These are phyloP conservation scores for Siniperca obscura DNA, from an alignment of 2,797 vertebrate genomes.

Conservation along the genomic window DNA sequence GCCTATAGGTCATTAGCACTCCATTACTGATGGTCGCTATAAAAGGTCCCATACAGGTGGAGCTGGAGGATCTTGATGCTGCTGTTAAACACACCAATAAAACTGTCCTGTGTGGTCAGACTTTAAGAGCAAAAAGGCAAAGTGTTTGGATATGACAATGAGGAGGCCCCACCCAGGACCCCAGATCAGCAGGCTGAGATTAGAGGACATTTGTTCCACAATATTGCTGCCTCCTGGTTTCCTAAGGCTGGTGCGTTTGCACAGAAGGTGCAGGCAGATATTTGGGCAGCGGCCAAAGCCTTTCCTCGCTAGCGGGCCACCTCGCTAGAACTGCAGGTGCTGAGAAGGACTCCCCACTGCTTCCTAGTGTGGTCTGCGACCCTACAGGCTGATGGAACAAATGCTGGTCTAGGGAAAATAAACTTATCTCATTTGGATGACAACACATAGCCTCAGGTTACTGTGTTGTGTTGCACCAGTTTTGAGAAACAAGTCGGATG, in stretches of 20 bases:
- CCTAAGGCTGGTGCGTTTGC: conserved; percentile 87
- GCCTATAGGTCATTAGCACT: not conserved
- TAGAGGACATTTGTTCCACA: conserved; percentile 91
- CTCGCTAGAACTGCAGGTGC: conserved; percentile 89
- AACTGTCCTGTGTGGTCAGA: conserved; percentile 26
- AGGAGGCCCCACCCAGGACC: conserved; percentile 78
- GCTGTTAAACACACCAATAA: conserved; percentile 21
- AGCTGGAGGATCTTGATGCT: conserved; percentile 18
- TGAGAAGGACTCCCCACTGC: conserved; percentile 88
- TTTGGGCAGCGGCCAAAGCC: conserved; percentile 92
- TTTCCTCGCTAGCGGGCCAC: conserved; percentile 85
- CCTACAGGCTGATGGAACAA: conserved; percentile 95
- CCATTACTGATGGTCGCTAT: not conserved
- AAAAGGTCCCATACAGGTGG: not conserved
- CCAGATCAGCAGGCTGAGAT: conserved; percentile 88
- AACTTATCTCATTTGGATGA: conserved; percentile 97
- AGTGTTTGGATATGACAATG: conserved; percentile 45
- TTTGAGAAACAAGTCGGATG: conserved; percentile 79
- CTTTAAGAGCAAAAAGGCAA: conserved; percentile 45
- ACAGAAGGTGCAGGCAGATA: conserved; percentile 95
- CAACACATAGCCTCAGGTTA: conserved; percentile 91
- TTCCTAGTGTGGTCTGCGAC: conserved; percentile 89
- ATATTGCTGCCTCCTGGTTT: conserved; percentile 91
- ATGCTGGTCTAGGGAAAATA: conserved; percentile 92
- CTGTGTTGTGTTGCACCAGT: conserved; percentile 86